These are phyloP conservation scores for Pseudanteris insignis DNA, from an alignment of 2,888 invertebrate genomes.

Conservation along the genomic window DNA sequence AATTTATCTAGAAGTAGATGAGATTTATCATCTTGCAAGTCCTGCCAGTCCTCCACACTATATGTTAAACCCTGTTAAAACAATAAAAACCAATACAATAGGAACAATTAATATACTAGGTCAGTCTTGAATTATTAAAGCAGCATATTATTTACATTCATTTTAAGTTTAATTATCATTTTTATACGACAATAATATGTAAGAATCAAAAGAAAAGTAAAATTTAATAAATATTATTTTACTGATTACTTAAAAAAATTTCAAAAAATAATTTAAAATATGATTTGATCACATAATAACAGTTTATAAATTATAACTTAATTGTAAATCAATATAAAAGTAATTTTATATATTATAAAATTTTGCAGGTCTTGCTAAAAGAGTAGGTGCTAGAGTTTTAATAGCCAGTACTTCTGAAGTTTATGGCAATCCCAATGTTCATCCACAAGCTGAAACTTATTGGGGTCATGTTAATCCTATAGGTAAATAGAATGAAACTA, in stretches of 20 bases:
- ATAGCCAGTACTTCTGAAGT: slow-evolving; percentile 99
- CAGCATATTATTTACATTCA: too few relatives aligned
- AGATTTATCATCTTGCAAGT: slow-evolving; percentile 98
- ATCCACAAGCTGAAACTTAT: slow-evolving; percentile 97
- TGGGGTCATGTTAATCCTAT: slow-evolving; percentile 99
- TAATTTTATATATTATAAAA: not conserved
- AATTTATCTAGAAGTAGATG: slow-evolving; percentile 94
- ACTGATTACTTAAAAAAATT: too few relatives aligned
- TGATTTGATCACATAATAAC: too few relatives aligned
- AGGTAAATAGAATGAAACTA: slow-evolving; percentile 68
- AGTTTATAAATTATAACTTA: too few relatives aligned
- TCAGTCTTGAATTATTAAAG: too few relatives aligned
- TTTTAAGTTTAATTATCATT: too few relatives aligned
- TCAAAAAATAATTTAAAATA: too few relatives aligned
- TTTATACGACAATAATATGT: too few relatives aligned
- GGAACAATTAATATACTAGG: slow-evolving; percentile 94
- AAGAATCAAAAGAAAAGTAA: too few relatives aligned
- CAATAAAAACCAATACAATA: slow-evolving; percentile 97
- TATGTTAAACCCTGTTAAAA: slow-evolving; percentile 99
- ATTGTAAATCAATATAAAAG: too few relatives aligned
- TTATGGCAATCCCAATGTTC: slow-evolving; percentile 98
- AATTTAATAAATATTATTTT: too few relatives aligned
- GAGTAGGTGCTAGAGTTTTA: slow-evolving; percentile 90
- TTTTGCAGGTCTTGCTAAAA: slow-evolving; percentile 83
- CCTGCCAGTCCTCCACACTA: slow-evolving; percentile 99